These are phyloP conservation scores for Hartigia nigra DNA, from an alignment of 2,888 invertebrate species.

Conservation along the genomic window DNA sequence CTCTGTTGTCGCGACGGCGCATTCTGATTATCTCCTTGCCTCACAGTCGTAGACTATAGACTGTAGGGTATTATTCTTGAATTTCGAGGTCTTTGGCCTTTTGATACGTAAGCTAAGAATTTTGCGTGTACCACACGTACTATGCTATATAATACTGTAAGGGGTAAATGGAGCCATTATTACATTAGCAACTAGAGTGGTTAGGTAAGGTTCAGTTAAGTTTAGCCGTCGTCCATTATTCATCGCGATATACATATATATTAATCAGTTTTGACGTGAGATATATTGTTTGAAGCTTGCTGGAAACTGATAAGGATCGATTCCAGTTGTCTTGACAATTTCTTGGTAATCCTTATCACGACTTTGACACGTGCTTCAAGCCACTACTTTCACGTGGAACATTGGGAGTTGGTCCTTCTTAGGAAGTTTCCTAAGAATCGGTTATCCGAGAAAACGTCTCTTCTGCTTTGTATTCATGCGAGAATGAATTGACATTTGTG, in stretches of 20 bases:
- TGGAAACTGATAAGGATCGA: not conserved
- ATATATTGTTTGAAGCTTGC: not conserved
- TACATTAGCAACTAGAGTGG: not conserved
- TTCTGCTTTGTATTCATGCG: not conserved
- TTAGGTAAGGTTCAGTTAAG: not conserved
- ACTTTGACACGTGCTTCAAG: not conserved
- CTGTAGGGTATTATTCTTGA: not conserved
- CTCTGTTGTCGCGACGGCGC: not conserved
- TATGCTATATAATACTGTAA: not conserved
- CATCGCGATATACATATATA: not conserved
- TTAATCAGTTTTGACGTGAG: not conserved
- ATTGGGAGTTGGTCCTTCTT: not conserved
- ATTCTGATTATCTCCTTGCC: slow-evolving; percentile 5
- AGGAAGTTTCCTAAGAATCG: not conserved
- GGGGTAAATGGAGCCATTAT: not conserved
- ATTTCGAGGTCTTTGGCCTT: not conserved
- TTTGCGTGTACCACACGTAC: not conserved
- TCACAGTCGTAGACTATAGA: not conserved
- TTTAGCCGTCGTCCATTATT: not conserved
- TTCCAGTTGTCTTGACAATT: not conserved
- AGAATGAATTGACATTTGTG: no score
- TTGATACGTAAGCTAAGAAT: not conserved
- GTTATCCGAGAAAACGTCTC: not conserved
- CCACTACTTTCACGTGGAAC: not conserved
- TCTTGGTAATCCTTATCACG: not conserved